Evolutionary conservation across 2,888 invertebrate genomes (phyloP), one percentile per base, ranked within the genome.

Genomic region (Trimorus sp.): DNA sequence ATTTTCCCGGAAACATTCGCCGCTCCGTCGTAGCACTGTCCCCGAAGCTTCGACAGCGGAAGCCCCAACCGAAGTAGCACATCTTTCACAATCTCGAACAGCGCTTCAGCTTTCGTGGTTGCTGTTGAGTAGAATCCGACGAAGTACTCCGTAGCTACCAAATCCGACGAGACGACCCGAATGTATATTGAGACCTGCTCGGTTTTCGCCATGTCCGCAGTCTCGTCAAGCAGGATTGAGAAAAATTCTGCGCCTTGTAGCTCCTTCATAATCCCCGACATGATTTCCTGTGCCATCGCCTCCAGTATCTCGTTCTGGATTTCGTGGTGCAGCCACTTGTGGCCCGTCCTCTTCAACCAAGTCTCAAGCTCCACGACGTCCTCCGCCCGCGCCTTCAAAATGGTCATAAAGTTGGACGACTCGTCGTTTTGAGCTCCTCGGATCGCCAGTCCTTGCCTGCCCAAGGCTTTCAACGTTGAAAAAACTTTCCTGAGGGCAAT

Each of bases 391-490:
- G 77, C 54, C 78, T 82, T 74, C 38, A 82, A 74, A 65, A 83
- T 73, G 38, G 65, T 38, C 66, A 78, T 77, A 48, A 65, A 65
- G 51, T 65, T 65, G 6, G 65, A 84, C 79, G 82, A 69, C 68
- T 81, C 81, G 68, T 85, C 84, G 62, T 80, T 83, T 15, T 51
- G 53, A 11, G 68, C 60, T 15, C 84, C 84, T 42, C 84, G 77
- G 42, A 86, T 76, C 12, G 86, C 81, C 54, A 86, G 74, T 51
- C 79, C 79, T 76, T 86, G 86, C 62, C 69, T 83, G 36, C 83
- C 86, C 54, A 85, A 65, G 68, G 79, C 73, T 68, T 68, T 80
- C 58, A 86, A 75, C 38, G 84, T 71, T 40, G 83, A 76, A 16
- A 83, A 85, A 16, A 75, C 53, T 54, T 78, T 79, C 63, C 71